Conservation (phyloP, 2,113 vertebrate genomes). For the Echinops telfairi region DNA sequence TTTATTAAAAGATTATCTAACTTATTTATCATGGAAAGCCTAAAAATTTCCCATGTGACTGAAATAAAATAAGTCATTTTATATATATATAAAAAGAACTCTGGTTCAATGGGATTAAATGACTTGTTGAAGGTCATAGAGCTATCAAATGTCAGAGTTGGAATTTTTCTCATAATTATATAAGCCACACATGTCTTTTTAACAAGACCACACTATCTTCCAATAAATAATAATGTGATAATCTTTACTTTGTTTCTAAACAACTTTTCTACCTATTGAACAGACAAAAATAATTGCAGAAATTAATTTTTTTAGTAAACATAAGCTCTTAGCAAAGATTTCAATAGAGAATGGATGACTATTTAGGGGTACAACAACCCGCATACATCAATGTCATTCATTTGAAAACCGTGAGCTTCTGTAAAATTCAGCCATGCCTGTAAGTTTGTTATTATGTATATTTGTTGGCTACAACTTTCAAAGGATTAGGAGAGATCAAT, state of each 20-base stretch:
- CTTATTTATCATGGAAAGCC: slow-evolving; percentile 7
- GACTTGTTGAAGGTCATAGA: background rate
- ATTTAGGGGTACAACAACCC: background rate
- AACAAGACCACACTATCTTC: background rate
- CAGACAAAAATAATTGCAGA: slow-evolving; percentile 31
- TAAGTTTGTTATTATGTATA: slow-evolving; percentile 63
- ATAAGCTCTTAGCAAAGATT: slow-evolving; percentile 8
- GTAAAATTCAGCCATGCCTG: slow-evolving; percentile 42
- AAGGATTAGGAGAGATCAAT: slow-evolving; percentile 72
- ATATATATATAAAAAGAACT: slow-evolving; percentile 14
- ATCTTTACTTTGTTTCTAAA: slow-evolving; percentile 7
- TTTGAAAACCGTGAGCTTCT: slow-evolving; percentile 36
- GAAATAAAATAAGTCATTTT: slow-evolving; percentile 26
- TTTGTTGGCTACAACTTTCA: slow-evolving; percentile 63
- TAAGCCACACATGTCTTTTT: background rate
- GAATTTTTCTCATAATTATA: background rate
- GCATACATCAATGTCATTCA: background rate
- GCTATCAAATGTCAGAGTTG: background rate
- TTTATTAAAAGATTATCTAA: slow-evolving; percentile 37
- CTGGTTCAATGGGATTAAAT: background rate
- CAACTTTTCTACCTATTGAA: background rate
- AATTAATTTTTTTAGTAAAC: background rate
- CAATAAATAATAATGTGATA: background rate
- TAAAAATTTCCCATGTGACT: background rate
- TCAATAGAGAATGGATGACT: slow-evolving; percentile 40